Conservation (phyloP, 2,113 vertebrate genomes). For the Aegotheles bennettii region DNA sequence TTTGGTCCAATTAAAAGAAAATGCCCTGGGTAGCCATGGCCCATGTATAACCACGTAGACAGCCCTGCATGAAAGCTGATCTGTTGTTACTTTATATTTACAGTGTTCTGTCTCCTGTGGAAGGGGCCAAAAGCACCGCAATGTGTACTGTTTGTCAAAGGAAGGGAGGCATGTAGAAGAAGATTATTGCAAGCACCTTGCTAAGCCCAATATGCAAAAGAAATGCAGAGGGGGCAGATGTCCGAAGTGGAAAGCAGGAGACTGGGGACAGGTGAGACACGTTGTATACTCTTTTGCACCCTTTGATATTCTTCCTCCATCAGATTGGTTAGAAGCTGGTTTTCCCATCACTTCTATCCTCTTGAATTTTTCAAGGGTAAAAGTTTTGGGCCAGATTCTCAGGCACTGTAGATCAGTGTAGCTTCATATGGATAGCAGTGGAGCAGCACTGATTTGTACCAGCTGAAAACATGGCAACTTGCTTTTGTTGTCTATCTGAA, state of each 20-base stretch:
- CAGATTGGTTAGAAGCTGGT: not conserved
- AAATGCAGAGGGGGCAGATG: conserved; percentile 89
- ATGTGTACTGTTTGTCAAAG: conserved; percentile 86
- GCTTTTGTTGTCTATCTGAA: not conserved
- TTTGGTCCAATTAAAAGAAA: not conserved
- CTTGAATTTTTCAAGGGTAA: not conserved
- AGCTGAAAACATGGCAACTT: not conserved
- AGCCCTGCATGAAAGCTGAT: conserved; percentile 46
- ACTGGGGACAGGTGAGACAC: conserved; percentile 89
- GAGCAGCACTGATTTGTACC: not conserved
- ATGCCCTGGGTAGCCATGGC: not conserved
- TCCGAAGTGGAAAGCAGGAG: conserved; percentile 89
- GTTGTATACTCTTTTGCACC: conserved; percentile 5
- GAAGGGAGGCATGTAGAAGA: conserved; percentile 82
- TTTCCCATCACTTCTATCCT: not conserved
- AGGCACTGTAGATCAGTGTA: not conserved
- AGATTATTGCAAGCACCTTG: conserved; percentile 84
- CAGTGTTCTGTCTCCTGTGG: conserved; percentile 95
- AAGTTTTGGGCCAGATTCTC: not conserved
- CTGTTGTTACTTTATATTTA: conserved; percentile 74
- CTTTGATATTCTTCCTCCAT: not conserved
- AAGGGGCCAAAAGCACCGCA: conserved; percentile 87
- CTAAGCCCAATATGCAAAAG: conserved; percentile 84
- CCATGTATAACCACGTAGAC: not conserved
- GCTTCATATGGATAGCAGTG: not conserved